A percentile compares a stretch with the other conserved stretches of the same genome.
Evolutionary conservation across 1,140 invertebrate genomes (phyloP).

Genomic region (Venustaconcha ellipsiformis): DNA sequence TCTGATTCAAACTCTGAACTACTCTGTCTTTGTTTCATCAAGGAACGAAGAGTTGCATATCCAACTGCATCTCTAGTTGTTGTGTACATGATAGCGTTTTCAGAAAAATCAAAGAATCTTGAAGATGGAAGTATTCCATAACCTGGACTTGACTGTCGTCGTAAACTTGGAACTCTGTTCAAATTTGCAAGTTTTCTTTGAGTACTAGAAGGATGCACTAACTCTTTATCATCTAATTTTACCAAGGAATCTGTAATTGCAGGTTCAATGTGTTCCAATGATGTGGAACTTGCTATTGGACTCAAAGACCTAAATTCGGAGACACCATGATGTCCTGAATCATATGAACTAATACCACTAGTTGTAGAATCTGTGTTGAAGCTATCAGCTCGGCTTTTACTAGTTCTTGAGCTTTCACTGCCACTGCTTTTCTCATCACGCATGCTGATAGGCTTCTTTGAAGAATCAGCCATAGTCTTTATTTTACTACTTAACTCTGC

Average conservation of each 20-base stretch:
- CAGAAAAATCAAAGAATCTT: slow-evolving; percentile 29
- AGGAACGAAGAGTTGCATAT: slow-evolving; percentile 82
- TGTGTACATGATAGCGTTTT: slow-evolving; percentile 55
- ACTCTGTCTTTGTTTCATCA: slow-evolving; percentile 75
- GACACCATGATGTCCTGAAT: slow-evolving; percentile 74
- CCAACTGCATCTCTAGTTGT: slow-evolving; percentile 75
- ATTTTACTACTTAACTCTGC: too few species aligned
- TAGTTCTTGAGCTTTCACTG: slow-evolving; percentile 58
- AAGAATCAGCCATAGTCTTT: not conserved
- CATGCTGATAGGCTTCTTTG: slow-evolving; percentile 16
- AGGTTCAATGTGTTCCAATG: slow-evolving; percentile 38
- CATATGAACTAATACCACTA: slow-evolving; percentile 82
- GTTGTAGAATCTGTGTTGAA: slow-evolving; percentile 79
- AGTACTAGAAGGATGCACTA: slow-evolving; percentile 57
- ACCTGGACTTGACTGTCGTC: slow-evolving; percentile 41
- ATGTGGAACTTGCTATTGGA: slow-evolving; percentile 48
- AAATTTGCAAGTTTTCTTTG: slow-evolving; percentile 59
- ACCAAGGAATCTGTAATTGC: slow-evolving; percentile 16
- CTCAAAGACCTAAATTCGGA: slow-evolving; percentile 46
- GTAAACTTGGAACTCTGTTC: slow-evolving; percentile 57
- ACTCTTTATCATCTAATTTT: slow-evolving; percentile 33
- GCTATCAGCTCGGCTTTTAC: slow-evolving; percentile 68
- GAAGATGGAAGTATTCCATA: slow-evolving; percentile 38
- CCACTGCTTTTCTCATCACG: slow-evolving; percentile 48
- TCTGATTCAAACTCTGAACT: slow-evolving; percentile 61